A percentile compares a stretch with the other conserved stretches of the same genome.
These are phyloP conservation scores for Operophtera brumata DNA, from an alignment of 2,888 invertebrate genomes.

Conservation along the genomic window DNA sequence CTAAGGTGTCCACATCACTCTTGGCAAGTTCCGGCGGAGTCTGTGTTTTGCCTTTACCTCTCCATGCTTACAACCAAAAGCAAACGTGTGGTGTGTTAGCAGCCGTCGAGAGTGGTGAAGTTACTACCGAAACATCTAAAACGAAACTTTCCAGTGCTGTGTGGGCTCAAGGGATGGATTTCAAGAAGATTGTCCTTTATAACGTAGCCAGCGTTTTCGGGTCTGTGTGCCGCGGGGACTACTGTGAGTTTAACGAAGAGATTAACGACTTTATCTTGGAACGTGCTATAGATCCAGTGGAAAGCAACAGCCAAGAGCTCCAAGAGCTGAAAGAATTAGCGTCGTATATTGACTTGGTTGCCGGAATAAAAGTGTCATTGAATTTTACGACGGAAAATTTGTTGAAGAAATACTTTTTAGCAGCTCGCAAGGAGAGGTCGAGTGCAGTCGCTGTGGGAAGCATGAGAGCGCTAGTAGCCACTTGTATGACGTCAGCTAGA, in stretches of 20 bases:
- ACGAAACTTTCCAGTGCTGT: conserved; percentile 57
- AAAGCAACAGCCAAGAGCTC: conserved; percentile 46
- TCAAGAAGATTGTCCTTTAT: conserved; percentile 57
- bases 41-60: conserved; percentile 59
- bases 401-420: conserved; percentile 61
- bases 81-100: conserved; percentile 51
- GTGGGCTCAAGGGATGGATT: conserved; percentile 69
- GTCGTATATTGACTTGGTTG: conserved; percentile 57
- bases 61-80: conserved; percentile 64
- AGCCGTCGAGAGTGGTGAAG: conserved; percentile 59
- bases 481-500: conserved; percentile 60
- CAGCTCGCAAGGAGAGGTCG: conserved; percentile 60
- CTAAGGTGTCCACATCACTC: conserved; percentile 47
- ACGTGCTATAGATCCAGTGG: conserved; percentile 44
- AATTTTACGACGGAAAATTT: conserved; percentile 52
- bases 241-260: conserved; percentile 58
- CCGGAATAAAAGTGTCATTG: conserved; percentile 55
- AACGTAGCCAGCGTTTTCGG: conserved; percentile 67
- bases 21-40: conserved; percentile 61
- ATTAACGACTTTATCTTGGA: conserved; percentile 58
- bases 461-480: conserved; percentile 56
- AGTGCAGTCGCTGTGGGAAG: conserved; percentile 57
- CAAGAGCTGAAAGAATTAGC: conserved; percentile 52
- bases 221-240: conserved; percentile 61
- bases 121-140: conserved; percentile 45